phyloP scores from a whole-genome alignment of 2,113 vertebrate species.

The Mobula birostris region DNA sequence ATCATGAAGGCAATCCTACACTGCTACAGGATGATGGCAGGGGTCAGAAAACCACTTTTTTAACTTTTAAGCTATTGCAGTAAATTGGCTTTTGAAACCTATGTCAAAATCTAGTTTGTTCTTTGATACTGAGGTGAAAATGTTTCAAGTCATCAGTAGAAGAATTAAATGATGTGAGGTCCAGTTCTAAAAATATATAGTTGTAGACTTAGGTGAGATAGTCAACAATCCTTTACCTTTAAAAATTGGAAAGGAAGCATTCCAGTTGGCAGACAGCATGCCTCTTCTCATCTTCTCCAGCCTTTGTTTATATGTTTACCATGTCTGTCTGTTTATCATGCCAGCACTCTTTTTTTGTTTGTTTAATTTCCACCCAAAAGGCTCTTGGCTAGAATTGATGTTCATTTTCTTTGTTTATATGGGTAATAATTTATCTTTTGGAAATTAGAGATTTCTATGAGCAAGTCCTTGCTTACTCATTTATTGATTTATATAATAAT shows the following conservation, averaged over 20 bases:
- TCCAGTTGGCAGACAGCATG: not conserved
- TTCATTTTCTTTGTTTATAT: not conserved
- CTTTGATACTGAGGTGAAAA: not conserved
- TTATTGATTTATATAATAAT: constrained; percentile 32
- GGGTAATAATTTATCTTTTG: constrained; percentile 9
- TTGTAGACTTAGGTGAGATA: not conserved
- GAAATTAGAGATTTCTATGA: not conserved
- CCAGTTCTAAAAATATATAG: constrained; percentile 3
- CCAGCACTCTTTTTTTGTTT: not conserved
- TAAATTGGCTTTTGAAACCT: not conserved
- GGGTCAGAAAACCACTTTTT: not conserved
- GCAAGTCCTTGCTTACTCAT: not conserved
- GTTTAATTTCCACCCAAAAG: not conserved
- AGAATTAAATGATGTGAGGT: not conserved
- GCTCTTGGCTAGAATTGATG: not conserved
- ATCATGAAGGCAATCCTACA: constrained; percentile 7
- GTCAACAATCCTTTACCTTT: not conserved
- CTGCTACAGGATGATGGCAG: not conserved
- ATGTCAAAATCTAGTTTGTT: not conserved
- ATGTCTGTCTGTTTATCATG: constrained; percentile 23
- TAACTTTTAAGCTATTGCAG: constrained; percentile 8
- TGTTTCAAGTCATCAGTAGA: not conserved
- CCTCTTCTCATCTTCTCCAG: not conserved
- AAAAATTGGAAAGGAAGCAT: constrained; percentile 2
- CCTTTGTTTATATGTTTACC: constrained; percentile 15